These are phyloP conservation scores for Eupristina koningsbergeri DNA, from an alignment of 1,140 invertebrate species.

Conservation along the genomic window DNA sequence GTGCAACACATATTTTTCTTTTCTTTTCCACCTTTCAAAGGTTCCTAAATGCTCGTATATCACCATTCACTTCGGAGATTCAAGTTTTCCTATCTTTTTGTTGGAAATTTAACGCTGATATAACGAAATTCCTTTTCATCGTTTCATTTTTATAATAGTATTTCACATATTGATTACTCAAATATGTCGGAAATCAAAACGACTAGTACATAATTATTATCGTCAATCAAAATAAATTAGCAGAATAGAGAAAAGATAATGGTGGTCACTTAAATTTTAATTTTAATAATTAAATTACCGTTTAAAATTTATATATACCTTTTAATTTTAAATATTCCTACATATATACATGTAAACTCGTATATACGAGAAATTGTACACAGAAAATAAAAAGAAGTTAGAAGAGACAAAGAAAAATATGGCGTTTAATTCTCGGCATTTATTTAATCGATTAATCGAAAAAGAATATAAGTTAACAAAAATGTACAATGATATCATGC, in stretches of 20 bases:
- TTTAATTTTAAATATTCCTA: not conserved
- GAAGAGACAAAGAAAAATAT: not conserved
- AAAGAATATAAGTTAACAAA: not conserved
- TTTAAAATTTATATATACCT: not conserved
- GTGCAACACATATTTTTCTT: not conserved
- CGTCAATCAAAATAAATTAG: not conserved
- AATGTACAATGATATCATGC: not conserved
- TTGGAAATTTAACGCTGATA: not conserved
- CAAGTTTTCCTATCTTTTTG: not conserved
- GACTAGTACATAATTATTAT: not conserved
- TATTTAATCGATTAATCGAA: not conserved
- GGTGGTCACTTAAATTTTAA: not conserved
- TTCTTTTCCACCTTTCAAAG: not conserved
- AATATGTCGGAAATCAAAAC: not conserved
- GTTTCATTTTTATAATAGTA: conserved; percentile 1
- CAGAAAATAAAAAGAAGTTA: not conserved
- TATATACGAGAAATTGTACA: not conserved
- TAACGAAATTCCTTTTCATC: not conserved
- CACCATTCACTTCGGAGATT: not conserved
- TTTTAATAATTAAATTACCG: not conserved
- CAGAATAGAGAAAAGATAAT: not conserved
- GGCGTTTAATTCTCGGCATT: not conserved
- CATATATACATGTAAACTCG: not conserved
- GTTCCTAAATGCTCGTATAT: not conserved
- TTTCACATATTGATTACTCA: not conserved